Base-by-base conservation (phyloP, 2,888 invertebrate genomes). In the Hyalella azteca region DNA sequence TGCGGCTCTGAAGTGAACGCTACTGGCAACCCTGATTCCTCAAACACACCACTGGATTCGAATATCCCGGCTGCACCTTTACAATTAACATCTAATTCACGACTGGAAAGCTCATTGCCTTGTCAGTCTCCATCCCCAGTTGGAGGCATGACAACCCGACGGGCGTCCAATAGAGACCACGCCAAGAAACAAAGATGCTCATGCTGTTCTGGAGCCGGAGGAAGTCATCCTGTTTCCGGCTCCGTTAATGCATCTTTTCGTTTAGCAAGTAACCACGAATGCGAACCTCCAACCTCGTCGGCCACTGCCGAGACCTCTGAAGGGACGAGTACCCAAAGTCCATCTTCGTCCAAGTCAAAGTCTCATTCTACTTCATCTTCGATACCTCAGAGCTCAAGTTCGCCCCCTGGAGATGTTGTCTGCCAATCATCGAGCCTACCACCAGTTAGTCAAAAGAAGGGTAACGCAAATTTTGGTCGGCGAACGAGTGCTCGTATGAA, bases 121-220 rank as follows among this genome's bases (percentile, higher is more conserved):
- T 19, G n/a, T 73, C 36, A 49, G 22, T 49, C 73, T 11, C n/a
- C 78, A 29, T 39, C 40, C 26, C 22, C 82, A 7, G 59, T 78
- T 32, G 76, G 75, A 66, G 84, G 84, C 29, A 73, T 84, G 26
- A 79, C 79, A 45, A 84, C 84, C 11, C 49, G 84, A 40, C 79
- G 84, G 48, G 79, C 84, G 2, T 84, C 84, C n/a, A 81, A 81
- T 19, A 73, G 84, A 59, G 84, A 84, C 50, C 84, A 84, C 60
- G 79, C 84, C 40, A 84, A 84, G 50, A 84, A 82, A 78, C 82
- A 82, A 40, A 80, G 81, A 48, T 84, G 84, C 40, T 80, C 82
- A 32, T 84, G 84, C 73, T 84, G 84, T 78, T 49, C 77, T 2
- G 79, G 66, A 36, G 66, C 32, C 2, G 39, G 1, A 29, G 29